These are phyloP conservation scores for Danio tinwini DNA, from an alignment of 2,797 vertebrate genomes.

Conservation along the genomic window DNA sequence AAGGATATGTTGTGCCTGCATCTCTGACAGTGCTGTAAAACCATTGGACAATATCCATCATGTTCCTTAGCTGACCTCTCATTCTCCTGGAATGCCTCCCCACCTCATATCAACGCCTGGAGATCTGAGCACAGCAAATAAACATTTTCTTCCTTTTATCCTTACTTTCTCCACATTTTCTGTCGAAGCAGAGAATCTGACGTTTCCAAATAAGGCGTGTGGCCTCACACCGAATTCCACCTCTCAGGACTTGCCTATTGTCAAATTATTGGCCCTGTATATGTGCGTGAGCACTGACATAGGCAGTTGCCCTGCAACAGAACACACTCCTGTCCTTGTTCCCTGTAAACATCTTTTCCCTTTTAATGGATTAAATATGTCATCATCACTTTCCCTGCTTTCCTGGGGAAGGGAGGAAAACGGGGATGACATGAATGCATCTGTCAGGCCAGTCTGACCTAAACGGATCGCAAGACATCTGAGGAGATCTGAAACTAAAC, in stretches of 20 bases:
- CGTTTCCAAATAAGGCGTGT: slow-evolving; percentile 60
- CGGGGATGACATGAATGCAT: slow-evolving; percentile 23
- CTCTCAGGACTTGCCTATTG: slow-evolving; percentile 60
- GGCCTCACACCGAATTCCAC: slow-evolving; percentile 57
- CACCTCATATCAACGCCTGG: slow-evolving; percentile 61
- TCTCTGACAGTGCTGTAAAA: slow-evolving; percentile 54
- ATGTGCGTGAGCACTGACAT: slow-evolving; percentile 50
- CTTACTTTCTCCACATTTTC: slow-evolving; percentile 51
- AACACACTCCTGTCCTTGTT: slow-evolving; percentile 40
- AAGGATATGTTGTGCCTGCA: slow-evolving; percentile 43
- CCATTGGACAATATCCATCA: slow-evolving; percentile 55
- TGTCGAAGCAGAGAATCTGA: slow-evolving; percentile 52
- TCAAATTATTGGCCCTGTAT: slow-evolving; percentile 54
- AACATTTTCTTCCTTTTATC: slow-evolving; percentile 65
- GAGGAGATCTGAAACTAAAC: slow-evolving; percentile 53
- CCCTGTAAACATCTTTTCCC: slow-evolving; percentile 36
- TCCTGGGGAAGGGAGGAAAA: slow-evolving; percentile 25
- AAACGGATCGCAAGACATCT: slow-evolving; percentile 46
- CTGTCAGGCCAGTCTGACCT: slow-evolving; percentile 48
- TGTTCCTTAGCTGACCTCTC: slow-evolving; percentile 62
- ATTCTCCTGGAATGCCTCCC: slow-evolving; percentile 63
- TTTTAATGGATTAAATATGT: slow-evolving; percentile 48
- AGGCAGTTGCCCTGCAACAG: slow-evolving; percentile 50
- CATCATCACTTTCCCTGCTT: slow-evolving; percentile 30
- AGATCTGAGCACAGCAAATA: slow-evolving; percentile 64